Percentiles rank a stretch among this genome's conserved stretches.
phyloP scores from a whole-genome alignment of 2,888 invertebrate species.

The Troglohyphantes excavatus region DNA sequence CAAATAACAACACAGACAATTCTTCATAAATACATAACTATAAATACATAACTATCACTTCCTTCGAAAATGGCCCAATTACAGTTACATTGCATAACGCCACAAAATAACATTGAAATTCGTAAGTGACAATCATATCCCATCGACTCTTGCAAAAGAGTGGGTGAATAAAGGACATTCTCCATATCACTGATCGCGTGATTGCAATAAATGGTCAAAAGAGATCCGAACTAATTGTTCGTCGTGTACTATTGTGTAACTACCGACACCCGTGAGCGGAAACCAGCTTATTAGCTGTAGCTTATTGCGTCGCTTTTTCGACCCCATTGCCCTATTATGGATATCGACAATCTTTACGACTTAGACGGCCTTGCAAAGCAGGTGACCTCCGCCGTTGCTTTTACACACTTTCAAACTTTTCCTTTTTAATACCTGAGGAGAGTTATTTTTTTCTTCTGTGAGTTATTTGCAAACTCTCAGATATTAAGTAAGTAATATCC shows the following conservation, averaged over 20 bases:
- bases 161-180: too few relatives aligned
- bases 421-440: conserved; percentile 13
- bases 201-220: not conserved
- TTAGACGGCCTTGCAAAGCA: conserved; percentile 52
- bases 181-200: not conserved
- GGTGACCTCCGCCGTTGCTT: conserved; percentile 12
- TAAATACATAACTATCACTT: too few relatives aligned
- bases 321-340: conserved; percentile 73
- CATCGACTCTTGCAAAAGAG: too few relatives aligned
- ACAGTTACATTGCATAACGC: too few relatives aligned
- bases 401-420: conserved; percentile 5
- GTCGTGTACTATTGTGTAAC: conserved; percentile 25
- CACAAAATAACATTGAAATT: too few relatives aligned
- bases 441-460: too few relatives aligned
- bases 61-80: too few relatives aligned
- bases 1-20: too few relatives aligned
- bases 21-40: too few relatives aligned
- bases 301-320: conserved; percentile 8
- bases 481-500: too few relatives aligned
- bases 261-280: not conserved
- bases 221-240: conserved; percentile 11
- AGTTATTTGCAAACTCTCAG: too few relatives aligned
- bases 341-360: conserved; percentile 45
- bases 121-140: too few relatives aligned
- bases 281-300: not conserved